These are phyloP conservation scores for Microplitis manilae DNA, from an alignment of 2,888 invertebrate genomes.

Conservation along the genomic window DNA sequence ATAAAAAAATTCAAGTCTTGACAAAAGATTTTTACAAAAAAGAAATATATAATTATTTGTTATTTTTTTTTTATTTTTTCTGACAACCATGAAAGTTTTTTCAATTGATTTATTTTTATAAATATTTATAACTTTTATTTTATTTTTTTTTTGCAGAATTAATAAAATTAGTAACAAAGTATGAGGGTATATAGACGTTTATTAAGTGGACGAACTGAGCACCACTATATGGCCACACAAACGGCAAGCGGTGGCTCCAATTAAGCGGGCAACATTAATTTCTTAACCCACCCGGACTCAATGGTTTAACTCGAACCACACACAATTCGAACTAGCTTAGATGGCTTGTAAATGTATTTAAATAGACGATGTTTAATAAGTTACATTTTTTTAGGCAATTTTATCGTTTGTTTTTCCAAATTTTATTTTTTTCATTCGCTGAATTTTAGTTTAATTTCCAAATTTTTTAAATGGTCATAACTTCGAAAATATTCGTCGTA, in stretches of 20 bases:
- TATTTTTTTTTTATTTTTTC: background rate
- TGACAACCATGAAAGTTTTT: background rate
- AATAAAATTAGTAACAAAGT: background rate
- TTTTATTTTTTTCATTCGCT: background rate
- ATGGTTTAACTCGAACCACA: slow-evolving; percentile 58
- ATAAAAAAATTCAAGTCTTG: background rate
- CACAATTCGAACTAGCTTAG: slow-evolving; percentile 28
- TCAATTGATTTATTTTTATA: background rate
- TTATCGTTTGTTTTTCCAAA: background rate
- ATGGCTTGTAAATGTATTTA: background rate
- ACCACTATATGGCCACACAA: slow-evolving; percentile 65
- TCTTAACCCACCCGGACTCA: slow-evolving; percentile 66
- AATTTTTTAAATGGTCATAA: too few species aligned
- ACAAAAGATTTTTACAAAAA: background rate
- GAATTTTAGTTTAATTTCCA: too few species aligned
- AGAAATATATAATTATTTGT: background rate
- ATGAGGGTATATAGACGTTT: background rate
- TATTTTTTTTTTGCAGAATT: background rate
- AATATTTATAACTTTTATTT: background rate
- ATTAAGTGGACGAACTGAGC: slow-evolving; percentile 57
- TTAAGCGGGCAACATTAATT: slow-evolving; percentile 71
- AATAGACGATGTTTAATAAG: background rate
- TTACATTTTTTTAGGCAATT: background rate
- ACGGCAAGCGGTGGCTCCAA: slow-evolving; percentile 67
- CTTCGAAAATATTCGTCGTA: too few species aligned